Conservation (phyloP, 1,140 invertebrate genomes). For the Caenorhabditis briggsae region DNA sequence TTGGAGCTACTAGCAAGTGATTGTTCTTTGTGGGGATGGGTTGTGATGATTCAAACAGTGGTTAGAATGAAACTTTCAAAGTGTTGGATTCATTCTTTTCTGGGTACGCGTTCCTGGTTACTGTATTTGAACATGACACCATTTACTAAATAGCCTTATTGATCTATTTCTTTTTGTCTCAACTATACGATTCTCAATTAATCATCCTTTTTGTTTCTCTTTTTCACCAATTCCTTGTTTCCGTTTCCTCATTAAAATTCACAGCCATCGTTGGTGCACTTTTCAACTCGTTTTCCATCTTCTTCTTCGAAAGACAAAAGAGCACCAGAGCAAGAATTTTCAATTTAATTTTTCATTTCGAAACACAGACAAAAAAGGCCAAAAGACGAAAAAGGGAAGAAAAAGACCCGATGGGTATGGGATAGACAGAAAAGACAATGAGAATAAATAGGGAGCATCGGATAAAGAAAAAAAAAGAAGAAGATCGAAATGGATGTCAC, state of each 20-base stretch:
- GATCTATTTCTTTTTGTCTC: background rate
- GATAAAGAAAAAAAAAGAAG: background rate
- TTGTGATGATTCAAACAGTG: too few species aligned
- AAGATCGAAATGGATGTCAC: slow-evolving; percentile 22
- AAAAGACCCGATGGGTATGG: slow-evolving; percentile 11
- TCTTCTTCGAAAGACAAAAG: background rate
- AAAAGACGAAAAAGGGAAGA: background rate
- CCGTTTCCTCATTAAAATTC: slow-evolving; percentile 20
- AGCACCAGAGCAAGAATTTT: slow-evolving; percentile 24
- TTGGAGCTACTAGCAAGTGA: too few species aligned
- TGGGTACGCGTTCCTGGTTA: too few species aligned
- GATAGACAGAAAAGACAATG: slow-evolving; percentile 2
- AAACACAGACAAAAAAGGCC: background rate
- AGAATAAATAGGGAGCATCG: background rate
- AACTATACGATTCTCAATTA: background rate
- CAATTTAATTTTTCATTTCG: slow-evolving; percentile 39
- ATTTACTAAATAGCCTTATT: too few species aligned
- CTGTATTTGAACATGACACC: too few species aligned
- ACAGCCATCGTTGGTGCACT: slow-evolving; percentile 18
- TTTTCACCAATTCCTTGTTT: slow-evolving; percentile 27
- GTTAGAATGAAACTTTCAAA: too few species aligned
- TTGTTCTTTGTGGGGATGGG: too few species aligned
- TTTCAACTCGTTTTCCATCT: slow-evolving; percentile 8
- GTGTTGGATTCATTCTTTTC: too few species aligned
- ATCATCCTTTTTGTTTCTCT: background rate